Evolutionary conservation across 2,888 invertebrate species (phyloP).

Genomic region (Leptogaster cylindrica): DNA sequence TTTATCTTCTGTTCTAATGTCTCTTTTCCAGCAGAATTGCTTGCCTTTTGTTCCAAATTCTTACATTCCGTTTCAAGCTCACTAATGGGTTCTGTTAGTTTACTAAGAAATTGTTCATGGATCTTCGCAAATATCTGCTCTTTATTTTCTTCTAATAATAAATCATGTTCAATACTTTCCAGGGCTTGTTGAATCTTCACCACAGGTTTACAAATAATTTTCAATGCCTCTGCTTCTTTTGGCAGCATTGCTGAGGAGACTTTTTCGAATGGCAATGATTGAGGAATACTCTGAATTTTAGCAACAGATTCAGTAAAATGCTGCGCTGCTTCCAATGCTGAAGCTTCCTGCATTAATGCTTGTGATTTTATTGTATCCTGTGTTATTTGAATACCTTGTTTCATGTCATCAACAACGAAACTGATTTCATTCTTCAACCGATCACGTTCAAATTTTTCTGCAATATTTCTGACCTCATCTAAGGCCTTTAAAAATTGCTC

Average conservation of each 20-base stretch:
- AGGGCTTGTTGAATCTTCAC: conserved; percentile 62
- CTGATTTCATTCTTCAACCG: conserved; percentile 62
- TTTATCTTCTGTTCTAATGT: conserved; percentile 63
- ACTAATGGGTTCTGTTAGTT: conserved; percentile 56
- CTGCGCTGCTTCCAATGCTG: conserved; percentile 59
- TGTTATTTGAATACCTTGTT: conserved; percentile 64
- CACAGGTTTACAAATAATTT: conserved; percentile 60
- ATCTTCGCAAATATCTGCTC: conserved; percentile 58
- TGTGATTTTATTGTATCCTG: conserved; percentile 66
- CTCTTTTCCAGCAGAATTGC: conserved; percentile 50
- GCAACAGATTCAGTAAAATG: conserved; percentile 60
- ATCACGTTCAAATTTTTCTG: conserved; percentile 62
- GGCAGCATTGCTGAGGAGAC: conserved; percentile 57
- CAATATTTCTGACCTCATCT: conserved; percentile 64
- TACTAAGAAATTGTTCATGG: conserved; percentile 56
- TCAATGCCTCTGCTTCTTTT: conserved; percentile 57
- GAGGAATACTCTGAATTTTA: conserved; percentile 53
- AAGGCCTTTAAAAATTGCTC: conserved; percentile 66
- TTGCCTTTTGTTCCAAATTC: conserved; percentile 54
- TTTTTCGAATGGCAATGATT: conserved; percentile 54
- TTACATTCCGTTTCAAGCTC: conserved; percentile 55
- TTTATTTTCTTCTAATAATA: conserved; percentile 58
- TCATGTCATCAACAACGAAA: conserved; percentile 64
- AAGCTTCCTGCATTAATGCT: conserved; percentile 65
- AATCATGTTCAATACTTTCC: conserved; percentile 58